Evolutionary conservation across 2,797 vertebrate genomes (phyloP), one percentile per base, ranked within the genome.

Genomic region (Anguilla megastoma): DNA sequence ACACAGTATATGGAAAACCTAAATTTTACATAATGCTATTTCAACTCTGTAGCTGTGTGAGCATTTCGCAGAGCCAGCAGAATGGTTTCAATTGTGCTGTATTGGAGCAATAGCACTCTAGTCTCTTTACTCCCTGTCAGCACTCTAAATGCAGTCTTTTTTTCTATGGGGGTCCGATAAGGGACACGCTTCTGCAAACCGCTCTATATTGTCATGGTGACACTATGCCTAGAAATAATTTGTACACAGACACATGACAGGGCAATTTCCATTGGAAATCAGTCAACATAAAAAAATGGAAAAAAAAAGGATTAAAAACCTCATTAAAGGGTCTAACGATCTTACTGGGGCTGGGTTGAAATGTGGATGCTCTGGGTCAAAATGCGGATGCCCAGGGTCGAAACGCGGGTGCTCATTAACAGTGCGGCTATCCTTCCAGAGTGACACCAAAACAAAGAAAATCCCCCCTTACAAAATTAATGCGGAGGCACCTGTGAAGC

Each of bases 271-370:
- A 66, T 24, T 76, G 66, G 30, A 60, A 69, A 90, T 85, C 86
- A 86, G 66, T 89, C 79, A 87, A 85, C 63, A 69, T 18, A 85
- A 71, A 58, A 9, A 83, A 80, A 60, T n/a, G 27, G 9, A 66
- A 41, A 84, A 30, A 50, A 27, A 14, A 60, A 85, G 18, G 14
- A 24, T 10, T 24, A 63, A 41, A 63, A 36, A 71, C 69, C 6
- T 89, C 79, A 89, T 90, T 90, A 91, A 41, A 76, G 16, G 33
- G 60, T 24, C 69, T 90, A 87, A 90, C 82, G 66, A 90, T 91
- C 87, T 27, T 58, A 87, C 60, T 50, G 85, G 63, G 56, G 66
- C 86, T 18, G 56, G 56, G 56, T 58, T 3, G 16, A 58, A 58
- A 18, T 58, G 56, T 58, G 3, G 56, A 58, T 58, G 14, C 56